phyloP scores from a whole-genome alignment of 2,113 vertebrate species.

The Pipra filicauda region DNA sequence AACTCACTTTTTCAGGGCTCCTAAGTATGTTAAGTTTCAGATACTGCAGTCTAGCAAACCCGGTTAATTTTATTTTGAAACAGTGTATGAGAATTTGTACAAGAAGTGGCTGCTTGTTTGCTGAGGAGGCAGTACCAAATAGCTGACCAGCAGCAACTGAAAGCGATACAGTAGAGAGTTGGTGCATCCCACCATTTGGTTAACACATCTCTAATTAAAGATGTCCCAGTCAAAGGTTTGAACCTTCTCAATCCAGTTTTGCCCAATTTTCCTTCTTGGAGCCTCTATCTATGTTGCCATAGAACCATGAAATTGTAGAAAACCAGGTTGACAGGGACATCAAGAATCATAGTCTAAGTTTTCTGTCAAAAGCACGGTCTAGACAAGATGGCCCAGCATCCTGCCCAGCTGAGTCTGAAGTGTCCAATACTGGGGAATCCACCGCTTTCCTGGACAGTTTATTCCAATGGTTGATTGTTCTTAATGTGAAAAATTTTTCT shows the following conservation, averaged over 20 bases:
- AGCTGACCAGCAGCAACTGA: not conserved
- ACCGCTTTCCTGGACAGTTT: not conserved
- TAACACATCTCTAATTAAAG: not conserved
- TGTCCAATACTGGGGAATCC: accelerated
- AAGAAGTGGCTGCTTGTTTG: not conserved
- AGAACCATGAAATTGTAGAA: not conserved
- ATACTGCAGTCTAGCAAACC: not conserved
- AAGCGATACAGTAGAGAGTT: not conserved
- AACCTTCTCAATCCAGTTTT: not conserved
- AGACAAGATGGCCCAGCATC: not conserved
- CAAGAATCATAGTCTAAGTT: not conserved
- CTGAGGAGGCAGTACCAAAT: not conserved
- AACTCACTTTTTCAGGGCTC: not conserved
- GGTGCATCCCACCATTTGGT: not conserved
- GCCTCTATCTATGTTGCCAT: not conserved
- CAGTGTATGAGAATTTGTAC: not conserved
- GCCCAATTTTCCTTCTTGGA: not conserved
- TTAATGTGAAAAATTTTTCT: not conserved
- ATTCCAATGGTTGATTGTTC: not conserved
- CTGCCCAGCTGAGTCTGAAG: not conserved
- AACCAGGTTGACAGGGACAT: not conserved
- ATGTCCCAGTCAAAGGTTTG: not conserved
- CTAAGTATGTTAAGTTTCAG: not conserved
- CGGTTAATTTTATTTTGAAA: not conserved
- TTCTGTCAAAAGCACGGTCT: not conserved